Conservation (phyloP, 2,113 vertebrate species). For the Tragelaphus strepsiceros region DNA sequence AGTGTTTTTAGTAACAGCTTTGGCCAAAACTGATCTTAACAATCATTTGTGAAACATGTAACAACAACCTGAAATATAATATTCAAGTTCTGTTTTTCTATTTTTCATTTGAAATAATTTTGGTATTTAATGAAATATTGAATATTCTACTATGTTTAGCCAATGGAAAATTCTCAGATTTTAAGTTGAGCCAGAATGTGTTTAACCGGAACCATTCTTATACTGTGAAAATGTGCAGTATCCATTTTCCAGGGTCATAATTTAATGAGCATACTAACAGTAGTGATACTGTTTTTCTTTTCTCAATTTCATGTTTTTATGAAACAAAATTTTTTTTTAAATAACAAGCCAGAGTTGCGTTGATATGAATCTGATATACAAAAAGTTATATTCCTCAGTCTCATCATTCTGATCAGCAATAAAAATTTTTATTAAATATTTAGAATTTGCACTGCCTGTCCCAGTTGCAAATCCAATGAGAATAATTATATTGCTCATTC, state of each 20-base stretch:
- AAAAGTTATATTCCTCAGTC: neutral
- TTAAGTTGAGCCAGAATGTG: neutral
- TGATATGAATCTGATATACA: neutral
- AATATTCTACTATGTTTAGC: neutral
- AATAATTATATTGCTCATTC: neutral
- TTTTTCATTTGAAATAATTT: constrained; percentile 2
- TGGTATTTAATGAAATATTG: neutral
- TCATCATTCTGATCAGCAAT: neutral
- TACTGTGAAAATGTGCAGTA: neutral
- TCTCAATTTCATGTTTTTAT: neutral
- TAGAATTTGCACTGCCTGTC: neutral
- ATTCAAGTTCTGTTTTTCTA: neutral
- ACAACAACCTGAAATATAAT: neutral
- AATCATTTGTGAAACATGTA: neutral
- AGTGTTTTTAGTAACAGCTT: neutral
- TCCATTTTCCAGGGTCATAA: neutral
- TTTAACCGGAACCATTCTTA: neutral
- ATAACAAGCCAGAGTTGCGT: neutral
- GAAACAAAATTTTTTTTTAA: neutral
- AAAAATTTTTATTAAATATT: neutral
- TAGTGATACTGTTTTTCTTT: neutral
- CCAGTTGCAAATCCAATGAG: neutral
- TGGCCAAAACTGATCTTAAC: neutral
- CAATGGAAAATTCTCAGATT: neutral
- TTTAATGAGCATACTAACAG: neutral